A percentile compares a stretch with the other conserved stretches of the same genome.
phyloP scores from a whole-genome alignment of 37 sponge, comb jelly and placozoan genomes.

The Crambe crambe region DNA sequence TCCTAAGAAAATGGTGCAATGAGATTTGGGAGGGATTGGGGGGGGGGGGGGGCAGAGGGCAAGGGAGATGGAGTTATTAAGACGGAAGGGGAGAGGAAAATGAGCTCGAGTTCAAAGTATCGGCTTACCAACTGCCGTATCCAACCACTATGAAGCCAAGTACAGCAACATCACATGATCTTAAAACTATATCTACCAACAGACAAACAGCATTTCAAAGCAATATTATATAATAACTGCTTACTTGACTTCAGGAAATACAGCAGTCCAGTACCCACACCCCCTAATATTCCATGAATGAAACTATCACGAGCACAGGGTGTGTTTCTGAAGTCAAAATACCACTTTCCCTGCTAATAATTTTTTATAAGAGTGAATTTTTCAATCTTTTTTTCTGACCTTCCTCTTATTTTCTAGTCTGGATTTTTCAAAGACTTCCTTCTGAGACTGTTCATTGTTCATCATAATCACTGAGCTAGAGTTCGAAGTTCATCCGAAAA shows the following conservation, averaged over 20 bases:
- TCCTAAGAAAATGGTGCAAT: conserved; percentile 34
- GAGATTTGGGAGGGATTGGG: neutral
- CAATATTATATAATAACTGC: too few relatives aligned
- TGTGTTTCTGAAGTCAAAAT: conserved; percentile 62
- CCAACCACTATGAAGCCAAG: conserved; percentile 54
- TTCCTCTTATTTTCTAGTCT: too few relatives aligned
- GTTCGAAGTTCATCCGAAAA: too few relatives aligned
- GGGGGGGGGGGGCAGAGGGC: neutral
- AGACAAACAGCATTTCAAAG: too few relatives aligned
- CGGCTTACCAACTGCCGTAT: conserved; percentile 64
- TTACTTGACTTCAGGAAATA: conserved; percentile 68
- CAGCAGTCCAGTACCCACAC: conserved; percentile 44
- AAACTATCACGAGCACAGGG: conserved; percentile 84
- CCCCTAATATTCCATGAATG: conserved; percentile 69
- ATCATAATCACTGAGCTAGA: too few relatives aligned
- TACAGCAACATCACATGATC: conserved; percentile 80
- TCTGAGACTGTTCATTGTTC: too few relatives aligned
- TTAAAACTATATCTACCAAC: conserved; percentile 51
- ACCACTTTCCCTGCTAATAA: conserved; percentile 88
- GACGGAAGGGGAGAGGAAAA: neutral
- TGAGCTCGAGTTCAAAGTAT: neutral
- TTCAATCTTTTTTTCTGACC: too few relatives aligned
- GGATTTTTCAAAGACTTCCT: too few relatives aligned
- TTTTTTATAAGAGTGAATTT: too few relatives aligned
- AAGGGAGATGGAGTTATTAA: neutral